Evolutionary conservation across 2,797 vertebrate genomes (phyloP), one percentile per base, ranked within the genome.

Genomic region (Echeneis naucrates): DNA sequence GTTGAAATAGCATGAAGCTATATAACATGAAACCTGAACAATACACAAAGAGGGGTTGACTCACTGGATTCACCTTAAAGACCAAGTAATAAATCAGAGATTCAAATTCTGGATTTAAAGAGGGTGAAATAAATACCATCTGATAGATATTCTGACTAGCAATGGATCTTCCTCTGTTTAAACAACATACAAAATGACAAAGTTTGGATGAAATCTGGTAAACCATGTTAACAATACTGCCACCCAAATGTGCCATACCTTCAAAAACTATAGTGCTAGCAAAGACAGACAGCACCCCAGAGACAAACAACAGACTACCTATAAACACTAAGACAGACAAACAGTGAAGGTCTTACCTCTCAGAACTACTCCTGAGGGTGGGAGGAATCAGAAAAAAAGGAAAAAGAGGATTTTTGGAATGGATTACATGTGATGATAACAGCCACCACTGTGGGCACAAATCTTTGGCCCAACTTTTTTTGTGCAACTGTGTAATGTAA

Each of bases 341-440:
- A 51, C 12, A 75, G 27, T 56, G 23, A 67, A 33, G 47, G 27
- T 78, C 94, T 94, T 93, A 94, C 93, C 92, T 92, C 77, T 93
- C 84, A 87, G 83, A 91, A 84, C 85, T 87, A 92, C 72, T 90
- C 85, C 90, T 87, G 82, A 77, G 61, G 82, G 80, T 70, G 54
- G 74, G 69, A 64, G 60, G 74, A 82, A 82, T 68, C 37, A 68
- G 66, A 53, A 26, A 74, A 72, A 51, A 78, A 55, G 84, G 17
- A 62, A 54, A 83, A 76, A 78, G 23, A 53, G 50, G 60, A 63
- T 75, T 60, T 66, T 65, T 75, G 61, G 59, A 48, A 83, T 69
- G 40, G 57, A 68, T 70, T 32, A 67, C 24, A 74, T 71, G n/a
- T 13, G 24, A 17, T 33, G 13, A 61, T 19, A 33, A 37, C 5